Percentiles rank a stretch among this genome's conserved stretches.
Evolutionary conservation across 1,140 invertebrate species (phyloP).

Genomic region (Elysia chlorotica): DNA sequence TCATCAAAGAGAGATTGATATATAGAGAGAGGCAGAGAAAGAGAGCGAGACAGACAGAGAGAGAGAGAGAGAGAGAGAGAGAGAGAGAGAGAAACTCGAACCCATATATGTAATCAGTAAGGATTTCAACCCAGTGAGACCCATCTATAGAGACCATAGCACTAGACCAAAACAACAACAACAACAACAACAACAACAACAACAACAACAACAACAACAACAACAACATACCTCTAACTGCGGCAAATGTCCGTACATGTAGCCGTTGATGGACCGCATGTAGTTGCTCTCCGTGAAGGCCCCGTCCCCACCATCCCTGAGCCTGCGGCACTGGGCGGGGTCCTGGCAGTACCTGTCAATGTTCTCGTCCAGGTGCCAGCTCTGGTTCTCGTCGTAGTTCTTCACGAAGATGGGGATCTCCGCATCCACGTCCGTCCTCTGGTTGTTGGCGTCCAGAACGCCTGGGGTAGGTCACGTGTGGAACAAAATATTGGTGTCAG

Average conservation of each 20-base stretch:
- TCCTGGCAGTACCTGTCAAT: background rate
- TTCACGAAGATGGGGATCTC: background rate
- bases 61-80: background rate
- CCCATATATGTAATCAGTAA: background rate
- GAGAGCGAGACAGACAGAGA: background rate
- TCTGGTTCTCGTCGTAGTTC: background rate
- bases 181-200: background rate
- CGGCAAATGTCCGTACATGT: background rate
- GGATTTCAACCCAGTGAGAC: background rate
- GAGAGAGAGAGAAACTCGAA: background rate
- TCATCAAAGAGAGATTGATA: background rate
- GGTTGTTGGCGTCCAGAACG: background rate
- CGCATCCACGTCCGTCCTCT: background rate
- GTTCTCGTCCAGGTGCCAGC: background rate
- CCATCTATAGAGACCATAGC: background rate
- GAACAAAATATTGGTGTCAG: no score
- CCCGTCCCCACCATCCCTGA: background rate
- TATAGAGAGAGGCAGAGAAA: background rate
- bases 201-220: background rate
- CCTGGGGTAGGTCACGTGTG: no score
- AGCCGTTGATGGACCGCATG: background rate
- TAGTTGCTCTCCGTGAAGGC: constrained; percentile 1
- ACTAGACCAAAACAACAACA: background rate
- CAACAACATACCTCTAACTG: background rate
- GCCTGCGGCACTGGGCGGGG: background rate